Base-by-base conservation (phyloP, 2,888 invertebrate species). In the Ligdia adustata region DNA sequence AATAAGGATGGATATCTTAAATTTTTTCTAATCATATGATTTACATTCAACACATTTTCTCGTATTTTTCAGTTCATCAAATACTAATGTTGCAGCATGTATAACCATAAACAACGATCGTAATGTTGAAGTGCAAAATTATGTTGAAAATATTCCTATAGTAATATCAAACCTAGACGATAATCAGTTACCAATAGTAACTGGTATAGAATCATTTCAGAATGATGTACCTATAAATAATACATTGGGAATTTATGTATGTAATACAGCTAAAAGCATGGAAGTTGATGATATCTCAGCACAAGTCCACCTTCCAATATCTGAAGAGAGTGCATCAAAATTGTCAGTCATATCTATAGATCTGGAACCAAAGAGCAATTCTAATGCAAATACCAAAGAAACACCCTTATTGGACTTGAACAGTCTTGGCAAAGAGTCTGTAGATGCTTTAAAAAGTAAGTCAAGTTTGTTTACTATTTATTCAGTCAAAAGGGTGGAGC, bases 361-460 rank as follows among this genome's bases (percentile, higher is more conserved):
- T n/a, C n/a, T 22, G 7, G 22, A 22, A 6, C 6, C n/a, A 7
- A 2, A 3, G n/a, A n/a, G n/a, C 3, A 22, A 2, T 22, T 3
- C 7, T 22, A n/a, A 3, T 6, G 7, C 22, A 22, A 22, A 22
- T 7, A 22, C 4, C 7, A 22, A 22, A 6, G 22, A 22, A 7
- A 7, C 3, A 7, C 22, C n/a, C 22, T 22, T 2, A 7, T 3
- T 7, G 3, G 22, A 3, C n/a, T 22, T 3, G 16, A 16, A 22
- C 6, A 2, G 7, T 4, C 4, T 24, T 2, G 33, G 45, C 13
- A 12, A 41, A 14, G 40, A 41, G 20, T 4, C 11, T 9, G 27
- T 1, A 9, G 45, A 44, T 37, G 40, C 40, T 9, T 20, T 50
- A 20, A 50, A 43, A n/a, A n/a, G 22, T 22, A 7, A 22, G 22